phyloP scores from a whole-genome alignment of 2,797 vertebrate species.

The Malurus splendens region DNA sequence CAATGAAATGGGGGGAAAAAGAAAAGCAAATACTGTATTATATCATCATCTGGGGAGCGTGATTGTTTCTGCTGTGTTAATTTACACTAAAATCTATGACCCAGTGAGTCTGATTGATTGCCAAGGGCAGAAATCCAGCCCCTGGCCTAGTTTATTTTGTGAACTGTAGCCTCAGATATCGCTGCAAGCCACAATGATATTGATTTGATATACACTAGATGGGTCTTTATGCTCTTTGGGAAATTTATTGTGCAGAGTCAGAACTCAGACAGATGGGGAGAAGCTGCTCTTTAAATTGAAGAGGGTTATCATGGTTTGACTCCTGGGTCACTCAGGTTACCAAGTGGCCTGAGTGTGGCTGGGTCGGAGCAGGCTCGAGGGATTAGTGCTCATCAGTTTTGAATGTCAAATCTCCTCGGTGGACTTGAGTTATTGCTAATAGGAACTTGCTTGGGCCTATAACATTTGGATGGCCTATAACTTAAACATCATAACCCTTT shows the following conservation, averaged over 20 bases:
- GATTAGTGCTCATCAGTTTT: constrained; percentile 77
- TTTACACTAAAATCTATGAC: constrained; percentile 85
- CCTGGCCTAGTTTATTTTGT: constrained; percentile 82
- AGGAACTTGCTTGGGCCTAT: constrained; percentile 72
- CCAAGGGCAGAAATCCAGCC: constrained; percentile 80
- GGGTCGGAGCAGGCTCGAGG: constrained; percentile 69
- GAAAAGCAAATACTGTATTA: constrained; percentile 73
- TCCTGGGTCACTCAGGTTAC: constrained; percentile 76
- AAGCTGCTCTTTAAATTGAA: constrained; percentile 79
- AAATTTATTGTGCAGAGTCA: constrained; percentile 81
- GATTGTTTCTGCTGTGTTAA: constrained; percentile 81
- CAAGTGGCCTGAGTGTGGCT: constrained; percentile 73
- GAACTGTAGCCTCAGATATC: constrained; percentile 81
- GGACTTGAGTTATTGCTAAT: constrained; percentile 80
- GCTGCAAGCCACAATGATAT: constrained; percentile 78
- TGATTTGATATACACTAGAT: constrained; percentile 84
- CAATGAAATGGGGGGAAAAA: constrained; percentile 44
- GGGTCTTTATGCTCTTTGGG: constrained; percentile 80
- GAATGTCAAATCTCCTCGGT: constrained; percentile 78
- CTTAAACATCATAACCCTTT: constrained; percentile 78
- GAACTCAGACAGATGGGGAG: constrained; percentile 71
- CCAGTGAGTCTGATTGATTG: constrained; percentile 79
- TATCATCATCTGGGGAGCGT: constrained; percentile 71
- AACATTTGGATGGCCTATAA: constrained; percentile 81
- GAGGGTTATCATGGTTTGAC: constrained; percentile 77